phyloP scores from a whole-genome alignment of 2,888 invertebrate genomes.

The Polyommatus iphigenia region DNA sequence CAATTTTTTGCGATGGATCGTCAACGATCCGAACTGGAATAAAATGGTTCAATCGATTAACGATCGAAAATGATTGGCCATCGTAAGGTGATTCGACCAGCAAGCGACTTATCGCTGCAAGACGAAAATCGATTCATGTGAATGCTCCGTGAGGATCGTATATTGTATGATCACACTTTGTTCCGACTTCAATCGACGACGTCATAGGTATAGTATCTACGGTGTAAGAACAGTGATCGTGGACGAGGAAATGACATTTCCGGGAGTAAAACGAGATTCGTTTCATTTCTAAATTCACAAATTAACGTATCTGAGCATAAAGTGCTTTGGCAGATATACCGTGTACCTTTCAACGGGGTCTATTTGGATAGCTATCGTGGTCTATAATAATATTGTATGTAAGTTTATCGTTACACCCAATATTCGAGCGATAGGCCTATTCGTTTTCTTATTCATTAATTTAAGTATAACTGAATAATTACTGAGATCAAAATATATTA shows the following conservation, averaged over 20 bases:
- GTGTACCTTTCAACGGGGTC: not conserved
- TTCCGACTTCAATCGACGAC: not conserved
- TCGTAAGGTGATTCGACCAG: not conserved
- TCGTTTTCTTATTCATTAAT: not conserved
- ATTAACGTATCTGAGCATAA: not conserved
- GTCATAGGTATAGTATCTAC: not conserved
- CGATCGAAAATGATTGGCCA: not conserved
- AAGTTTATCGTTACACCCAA: not conserved
- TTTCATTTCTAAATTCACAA: not conserved
- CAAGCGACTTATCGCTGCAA: not conserved
- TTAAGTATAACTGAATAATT: slow-evolving; percentile 32
- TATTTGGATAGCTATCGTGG: not conserved
- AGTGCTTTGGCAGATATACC: not conserved
- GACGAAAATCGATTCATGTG: not conserved
- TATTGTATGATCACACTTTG: not conserved
- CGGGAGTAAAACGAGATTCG: not conserved
- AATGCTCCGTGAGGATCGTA: no score
- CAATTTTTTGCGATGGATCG: no score
- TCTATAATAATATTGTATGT: not conserved
- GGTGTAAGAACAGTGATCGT: not conserved
- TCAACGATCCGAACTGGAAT: not conserved
- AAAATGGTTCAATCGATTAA: not conserved
- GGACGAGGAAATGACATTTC: not conserved
- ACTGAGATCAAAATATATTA: slow-evolving; percentile 38
- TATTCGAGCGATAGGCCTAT: slow-evolving; percentile 1